Base-by-base conservation (phyloP, 2,888 invertebrate genomes). In the Drosophila engyochracea region DNA sequence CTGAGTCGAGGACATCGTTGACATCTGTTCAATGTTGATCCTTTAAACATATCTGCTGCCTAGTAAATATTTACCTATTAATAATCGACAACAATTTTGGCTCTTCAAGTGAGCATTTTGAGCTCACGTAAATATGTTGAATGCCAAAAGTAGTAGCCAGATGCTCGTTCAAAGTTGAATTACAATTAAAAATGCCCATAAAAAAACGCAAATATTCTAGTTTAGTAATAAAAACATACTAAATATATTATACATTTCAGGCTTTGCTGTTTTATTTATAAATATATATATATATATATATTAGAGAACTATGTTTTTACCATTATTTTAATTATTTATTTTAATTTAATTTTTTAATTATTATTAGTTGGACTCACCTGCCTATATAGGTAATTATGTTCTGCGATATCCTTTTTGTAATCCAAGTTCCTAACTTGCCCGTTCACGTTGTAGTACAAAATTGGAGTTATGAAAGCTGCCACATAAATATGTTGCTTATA, bases 401-500 rank as follows among this genome's bases (percentile, higher is more conserved):
- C 74, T 75, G 76, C 63, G 67, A 66, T 70, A 85, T 54, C 52
- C 74, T 63, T 60, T 63, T 59, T 44, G 19, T 52, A 30, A 6
- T 65, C 70, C 72, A 76, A 67, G 71, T 64, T 71, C 60, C 62
- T 57, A 66, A 63, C 53, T 60, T 41, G 60, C 52, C 65, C 60
- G 74, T 69, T 69, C 44, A 59, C 39, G 67, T 71, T 68, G 72
- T 63, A 70, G 83, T 77, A 68, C 58, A 70, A 74, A 66, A 58
- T 82, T 68, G 74, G 66, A 66, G 71, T 81, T 83, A 71, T 81
- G 69, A 81, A 75, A 78, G 54, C 55, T 71, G 73, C 74, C 78
- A 82, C 83, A 89, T 78, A 83, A 89, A 89, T 89, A 74, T 77
- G 22, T 14, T 22, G 22, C 7, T 12, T 41, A 14, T 22, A 14